Base-by-base conservation (phyloP, 2,113 vertebrate species). In the Cranoglanis bouderius region DNA sequence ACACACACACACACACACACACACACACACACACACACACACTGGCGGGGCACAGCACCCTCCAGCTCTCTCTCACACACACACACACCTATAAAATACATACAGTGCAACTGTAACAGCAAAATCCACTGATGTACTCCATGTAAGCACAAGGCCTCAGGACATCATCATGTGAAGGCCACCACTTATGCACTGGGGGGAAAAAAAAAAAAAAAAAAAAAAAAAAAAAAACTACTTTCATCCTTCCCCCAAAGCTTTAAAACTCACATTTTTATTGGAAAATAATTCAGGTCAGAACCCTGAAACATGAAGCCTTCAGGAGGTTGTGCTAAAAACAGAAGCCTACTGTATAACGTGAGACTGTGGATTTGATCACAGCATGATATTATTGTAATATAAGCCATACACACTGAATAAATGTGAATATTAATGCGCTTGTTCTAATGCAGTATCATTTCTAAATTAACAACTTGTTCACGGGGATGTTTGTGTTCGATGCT, bases 131-230 rank as follows among this genome's bases (percentile, higher is more conserved):
- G 57, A 53, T 24, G 21, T 3, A 24, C 82, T 84, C 43, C 78
- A 70, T 40, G 49, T 3, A 12, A 81, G 46, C 70, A 87, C 40
- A 80, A 86, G 87, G 65, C 63, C 16, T 24, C 80, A 40, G 55
- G 49, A 59, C 46, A 78, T 90, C 85, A 85, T 40, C 78, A 86
- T 43, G 65, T 59, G 74, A 88, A 90, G 29, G 53, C 29, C 40
- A 63, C 35, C 26, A 86, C 72, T 46, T 83, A 19, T 85, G 81
- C 65, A 29, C 46, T 61, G 61, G 55, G 59, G 26, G 8, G 43
- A 46, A 46, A 6, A 6, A n/a, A n/a, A n/a, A n/a, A n/a, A n/a
- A n/a, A n/a, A n/a, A n/a, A n/a, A n/a, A n/a, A 9, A 49, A 14
- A 2, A 13, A 6, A 16, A 72, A 75, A 85, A 57, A 29, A 9